These are phyloP conservation scores for Atherinomorus stipes DNA, from an alignment of 2,113 vertebrate genomes.

Conservation along the genomic window DNA sequence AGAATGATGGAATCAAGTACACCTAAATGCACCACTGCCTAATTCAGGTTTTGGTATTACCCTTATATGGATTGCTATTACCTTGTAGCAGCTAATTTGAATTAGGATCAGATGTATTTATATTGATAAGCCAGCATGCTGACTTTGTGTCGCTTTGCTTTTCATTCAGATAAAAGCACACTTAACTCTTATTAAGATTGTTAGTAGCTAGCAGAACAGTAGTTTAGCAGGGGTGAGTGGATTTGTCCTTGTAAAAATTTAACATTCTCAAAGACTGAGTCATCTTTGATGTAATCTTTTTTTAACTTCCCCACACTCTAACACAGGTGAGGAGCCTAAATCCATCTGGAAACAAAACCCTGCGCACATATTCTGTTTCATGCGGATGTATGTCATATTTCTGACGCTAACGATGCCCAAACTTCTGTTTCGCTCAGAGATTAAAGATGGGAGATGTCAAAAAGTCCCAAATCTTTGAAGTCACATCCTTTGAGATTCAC, in stretches of 20 bases:
- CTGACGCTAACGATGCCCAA: background rate
- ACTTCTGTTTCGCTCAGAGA: background rate
- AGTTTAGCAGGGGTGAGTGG: too few relatives aligned
- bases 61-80: background rate
- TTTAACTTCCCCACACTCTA: background rate
- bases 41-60: background rate
- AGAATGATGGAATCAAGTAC: background rate
- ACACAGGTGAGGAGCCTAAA: background rate
- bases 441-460: constrained; percentile 23
- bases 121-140: background rate
- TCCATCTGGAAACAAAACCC: background rate
- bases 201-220: too few relatives aligned
- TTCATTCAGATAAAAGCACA: background rate
- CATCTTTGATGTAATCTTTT: background rate
- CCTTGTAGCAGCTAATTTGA: background rate
- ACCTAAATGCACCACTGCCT: background rate
- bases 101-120: background rate
- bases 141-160: background rate
- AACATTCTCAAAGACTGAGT: too few relatives aligned
- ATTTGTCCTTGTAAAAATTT: too few relatives aligned
- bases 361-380: background rate
- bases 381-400: background rate
- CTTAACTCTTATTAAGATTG: too few relatives aligned
- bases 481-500: constrained; percentile 9
- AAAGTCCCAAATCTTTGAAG: constrained; percentile 29